Evolutionary conservation across 2,888 invertebrate species (phyloP), one percentile per base, ranked within the genome.

Genomic region (Capitulum mitella): DNA sequence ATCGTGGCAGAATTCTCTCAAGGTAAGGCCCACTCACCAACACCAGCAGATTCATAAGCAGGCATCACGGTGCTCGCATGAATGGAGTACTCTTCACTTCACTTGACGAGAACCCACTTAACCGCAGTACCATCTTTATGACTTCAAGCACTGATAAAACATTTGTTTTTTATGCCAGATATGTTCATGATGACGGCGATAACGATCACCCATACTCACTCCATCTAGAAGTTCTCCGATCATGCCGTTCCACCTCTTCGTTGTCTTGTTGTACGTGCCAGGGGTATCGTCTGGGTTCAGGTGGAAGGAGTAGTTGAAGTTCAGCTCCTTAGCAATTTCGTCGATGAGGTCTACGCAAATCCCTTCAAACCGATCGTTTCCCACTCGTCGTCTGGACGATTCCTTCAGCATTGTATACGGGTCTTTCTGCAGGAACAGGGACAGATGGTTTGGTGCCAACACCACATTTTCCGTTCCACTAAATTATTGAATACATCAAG

Each of bases 391-490:
- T 83, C 92, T 86, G 32, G 90, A 85, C 0, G 92, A 91, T 83
- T 92, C 90, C 84, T 92, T 94, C n/a, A 92, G 85, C 93, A 95
- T 94, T 22, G 93, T 92, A 83, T 97, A 97, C 0, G 97, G 97
- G 70, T 90, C 89, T 84, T 92, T 93, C 95, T 98, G 86, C 19
- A 84, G 82, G 79, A 79, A 51, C 16, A n/a, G n/a, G 87, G 84
- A 96, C 93, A 16, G 96, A 95, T 10, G 95, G 94, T n/a, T 97
- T 94, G 79, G 92, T 90, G 81, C 97, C 90, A 0, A 97, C 97
- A 70, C 34, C 37, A 34, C 90, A 96, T 87, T 84, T n/a, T n/a
- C n/a, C 12, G 43, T 43, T 43, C 6, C 43, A 43, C 5, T 8
- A 43, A 43, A 43, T 5, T 43, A 43, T 12, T 5, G 5, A 5